These are phyloP conservation scores for Standfussiana lucernea DNA, from an alignment of 2,888 invertebrate species.

Conservation along the genomic window DNA sequence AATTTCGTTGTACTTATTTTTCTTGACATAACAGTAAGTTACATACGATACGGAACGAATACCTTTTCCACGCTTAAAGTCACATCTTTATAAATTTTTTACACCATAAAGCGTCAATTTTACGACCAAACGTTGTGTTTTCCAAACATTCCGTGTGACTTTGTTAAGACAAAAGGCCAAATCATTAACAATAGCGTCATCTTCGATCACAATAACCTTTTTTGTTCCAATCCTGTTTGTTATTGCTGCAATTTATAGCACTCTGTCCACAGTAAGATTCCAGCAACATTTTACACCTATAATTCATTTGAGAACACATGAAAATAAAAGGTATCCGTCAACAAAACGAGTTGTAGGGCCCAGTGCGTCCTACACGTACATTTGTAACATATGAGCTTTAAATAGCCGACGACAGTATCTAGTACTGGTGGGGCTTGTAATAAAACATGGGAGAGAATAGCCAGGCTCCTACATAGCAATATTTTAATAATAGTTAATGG, in stretches of 20 bases:
- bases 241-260: constrained; percentile 85
- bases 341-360: constrained; percentile 74
- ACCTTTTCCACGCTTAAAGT: background rate
- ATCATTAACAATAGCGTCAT: constrained; percentile 72
- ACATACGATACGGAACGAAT: background rate
- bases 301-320: constrained; percentile 84
- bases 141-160: constrained; percentile 25
- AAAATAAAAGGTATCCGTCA: constrained; percentile 80
- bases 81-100: constrained; percentile 18
- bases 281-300: constrained; percentile 84
- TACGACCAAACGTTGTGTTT: constrained; percentile 21
- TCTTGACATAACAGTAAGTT: background rate
- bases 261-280: constrained; percentile 80
- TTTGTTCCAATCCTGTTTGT: constrained; percentile 75
- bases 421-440: constrained; percentile 82
- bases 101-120: constrained; percentile 11
- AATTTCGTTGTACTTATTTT: background rate
- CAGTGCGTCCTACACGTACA: constrained; percentile 85
- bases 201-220: constrained; percentile 77
- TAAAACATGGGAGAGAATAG: constrained; percentile 89
- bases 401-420: constrained; percentile 89
- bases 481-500: constrained; percentile 91
- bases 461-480: constrained; percentile 87
- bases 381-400: constrained; percentile 88
- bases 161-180: constrained; percentile 58